These are phyloP conservation scores for Xestia ashworthii DNA, from an alignment of 2,888 invertebrate genomes.

Conservation along the genomic window DNA sequence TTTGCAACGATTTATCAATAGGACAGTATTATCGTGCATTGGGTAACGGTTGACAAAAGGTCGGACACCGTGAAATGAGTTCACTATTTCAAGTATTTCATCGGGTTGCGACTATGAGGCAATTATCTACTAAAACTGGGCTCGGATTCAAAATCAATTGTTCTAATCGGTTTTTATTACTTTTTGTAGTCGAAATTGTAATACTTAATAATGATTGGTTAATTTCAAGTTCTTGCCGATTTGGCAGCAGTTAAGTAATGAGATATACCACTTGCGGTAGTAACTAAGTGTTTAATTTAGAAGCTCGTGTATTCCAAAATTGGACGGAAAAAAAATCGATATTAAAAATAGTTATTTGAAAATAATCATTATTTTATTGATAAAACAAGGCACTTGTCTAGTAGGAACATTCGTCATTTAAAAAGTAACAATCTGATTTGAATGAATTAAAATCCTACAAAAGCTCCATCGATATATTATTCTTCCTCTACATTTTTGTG, in stretches of 20 bases:
- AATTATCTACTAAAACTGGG: constrained; percentile 57
- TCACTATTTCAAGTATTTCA: constrained; percentile 65
- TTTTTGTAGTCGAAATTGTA: constrained; percentile 27
- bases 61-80: constrained; percentile 71
- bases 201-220: constrained; percentile 9
- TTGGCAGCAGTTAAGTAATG: constrained; percentile 5
- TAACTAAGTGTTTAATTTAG: background rate
- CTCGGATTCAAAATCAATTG: constrained; percentile 39
- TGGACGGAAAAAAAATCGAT: background rate
- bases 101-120: constrained; percentile 57
- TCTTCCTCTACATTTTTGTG: background rate
- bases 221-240: constrained; percentile 8
- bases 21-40: constrained; percentile 40
- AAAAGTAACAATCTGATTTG: constrained; percentile 26
- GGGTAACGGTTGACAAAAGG: constrained; percentile 54
- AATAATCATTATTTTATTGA: constrained; percentile 24
- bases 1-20: constrained; percentile 48
- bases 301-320: background rate
- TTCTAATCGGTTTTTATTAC: constrained; percentile 23
- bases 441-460: background rate
- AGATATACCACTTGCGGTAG: background rate
- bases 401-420: constrained; percentile 15
- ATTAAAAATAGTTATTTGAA: background rate
- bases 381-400: constrained; percentile 27
- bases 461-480: too few relatives aligned